These are phyloP conservation scores for Cygnus olor DNA, from an alignment of 2,797 vertebrate species.

Conservation along the genomic window DNA sequence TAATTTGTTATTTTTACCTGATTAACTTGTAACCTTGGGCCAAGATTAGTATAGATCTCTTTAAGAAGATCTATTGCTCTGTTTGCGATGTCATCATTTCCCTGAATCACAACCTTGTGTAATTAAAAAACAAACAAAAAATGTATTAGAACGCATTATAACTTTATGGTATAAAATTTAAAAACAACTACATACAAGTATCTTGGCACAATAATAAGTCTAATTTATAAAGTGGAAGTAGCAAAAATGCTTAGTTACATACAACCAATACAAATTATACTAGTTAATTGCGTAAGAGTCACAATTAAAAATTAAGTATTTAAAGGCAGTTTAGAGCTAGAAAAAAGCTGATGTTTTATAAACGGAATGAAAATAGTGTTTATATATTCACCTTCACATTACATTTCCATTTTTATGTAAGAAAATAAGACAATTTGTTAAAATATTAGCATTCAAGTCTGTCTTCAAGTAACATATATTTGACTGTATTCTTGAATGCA, in stretches of 20 bases:
- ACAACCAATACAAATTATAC: neutral
- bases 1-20: conserved; percentile 82
- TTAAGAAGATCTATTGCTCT: conserved; percentile 99
- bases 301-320: neutral
- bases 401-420: neutral
- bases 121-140: neutral
- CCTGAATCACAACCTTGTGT: conserved; percentile 96
- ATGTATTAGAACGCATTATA: conserved; percentile 19
- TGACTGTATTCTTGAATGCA: neutral
- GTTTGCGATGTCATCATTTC: conserved; percentile 96
- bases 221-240: neutral
- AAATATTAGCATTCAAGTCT: neutral
- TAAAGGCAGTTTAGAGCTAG: neutral
- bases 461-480: neutral
- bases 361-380: neutral
- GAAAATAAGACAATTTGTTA: neutral
- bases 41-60: conserved; percentile 99
- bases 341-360: neutral
- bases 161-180: neutral
- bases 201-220: neutral
- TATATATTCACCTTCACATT: neutral
- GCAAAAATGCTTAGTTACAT: neutral
- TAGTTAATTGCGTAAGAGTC: neutral
- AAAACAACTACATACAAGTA: neutral
- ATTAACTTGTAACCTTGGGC: conserved; percentile 98